Conservation (phyloP, 2,888 invertebrate species). For the Drosophila borealis region DNA sequence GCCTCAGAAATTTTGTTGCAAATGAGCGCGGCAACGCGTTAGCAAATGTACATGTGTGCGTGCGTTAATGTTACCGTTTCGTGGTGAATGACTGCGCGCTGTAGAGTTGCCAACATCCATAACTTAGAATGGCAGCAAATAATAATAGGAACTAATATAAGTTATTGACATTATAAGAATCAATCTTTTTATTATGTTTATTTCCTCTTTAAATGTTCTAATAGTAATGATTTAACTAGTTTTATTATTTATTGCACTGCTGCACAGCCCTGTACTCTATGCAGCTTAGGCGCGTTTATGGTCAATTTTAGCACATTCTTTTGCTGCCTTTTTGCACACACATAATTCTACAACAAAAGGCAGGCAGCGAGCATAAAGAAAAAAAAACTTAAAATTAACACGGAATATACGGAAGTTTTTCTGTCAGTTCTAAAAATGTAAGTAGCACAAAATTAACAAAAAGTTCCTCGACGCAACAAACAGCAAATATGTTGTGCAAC, state of each 20-base stretch:
- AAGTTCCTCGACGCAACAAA: conserved; percentile 23
- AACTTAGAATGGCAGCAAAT: not conserved
- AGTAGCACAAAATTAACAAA: conserved; percentile 55
- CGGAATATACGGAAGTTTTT: conserved; percentile 45
- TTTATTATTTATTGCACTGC: not conserved
- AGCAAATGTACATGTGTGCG: not conserved
- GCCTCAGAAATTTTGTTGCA: conserved; percentile 54
- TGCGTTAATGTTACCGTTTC: conserved; percentile 17
- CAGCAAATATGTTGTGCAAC: conserved; percentile 65
- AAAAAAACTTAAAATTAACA: conserved; percentile 45
- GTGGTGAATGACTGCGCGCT: conserved; percentile 27
- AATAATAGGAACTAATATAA: not conserved
- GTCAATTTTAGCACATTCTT: conserved; percentile 39
- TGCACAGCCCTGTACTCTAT: conserved; percentile 7
- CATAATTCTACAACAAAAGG: conserved; percentile 58
- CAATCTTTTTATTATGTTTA: not conserved
- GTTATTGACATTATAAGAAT: not conserved
- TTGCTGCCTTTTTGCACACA: conserved; percentile 44
- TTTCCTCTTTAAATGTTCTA: not conserved
- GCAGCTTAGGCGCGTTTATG: conserved; percentile 16
- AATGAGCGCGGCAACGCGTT: conserved; percentile 54
- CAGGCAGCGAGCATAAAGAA: conserved; percentile 34
- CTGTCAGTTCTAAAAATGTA: conserved; percentile 68
- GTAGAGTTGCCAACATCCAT: conserved; percentile 11
- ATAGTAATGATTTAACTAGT: not conserved